These are phyloP conservation scores for Matsumyia berberina DNA, from an alignment of 2,888 invertebrate genomes.

Conservation along the genomic window DNA sequence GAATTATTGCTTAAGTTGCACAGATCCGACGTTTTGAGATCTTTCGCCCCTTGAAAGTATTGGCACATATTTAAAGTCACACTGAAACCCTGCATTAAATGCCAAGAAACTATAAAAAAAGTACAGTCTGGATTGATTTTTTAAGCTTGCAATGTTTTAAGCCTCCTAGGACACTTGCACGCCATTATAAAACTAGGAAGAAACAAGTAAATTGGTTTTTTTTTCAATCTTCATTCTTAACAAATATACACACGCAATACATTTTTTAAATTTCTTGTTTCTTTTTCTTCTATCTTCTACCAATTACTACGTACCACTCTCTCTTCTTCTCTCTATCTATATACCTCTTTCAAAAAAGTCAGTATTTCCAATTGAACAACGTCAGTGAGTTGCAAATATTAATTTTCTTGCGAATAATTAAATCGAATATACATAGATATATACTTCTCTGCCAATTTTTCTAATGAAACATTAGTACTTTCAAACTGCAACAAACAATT, in stretches of 20 bases:
- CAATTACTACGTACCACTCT: no score
- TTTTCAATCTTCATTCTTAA: no score
- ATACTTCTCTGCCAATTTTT: constrained; percentile 76
- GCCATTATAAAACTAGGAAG: constrained; percentile 27
- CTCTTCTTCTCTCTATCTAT: not conserved
- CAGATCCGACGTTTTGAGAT: no score
- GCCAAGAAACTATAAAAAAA: no score
- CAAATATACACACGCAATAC: no score
- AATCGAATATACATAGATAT: constrained; percentile 76
- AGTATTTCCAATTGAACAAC: constrained; percentile 19
- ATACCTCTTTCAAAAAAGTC: constrained; percentile 6
- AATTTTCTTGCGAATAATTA: constrained; percentile 78
- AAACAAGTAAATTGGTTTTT: constrained; percentile 34
- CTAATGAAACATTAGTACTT: constrained; percentile 64
- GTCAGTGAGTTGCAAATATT: constrained; percentile 48
- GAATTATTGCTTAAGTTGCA: no score
- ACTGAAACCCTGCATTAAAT: no score
- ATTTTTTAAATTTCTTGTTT: not conserved
- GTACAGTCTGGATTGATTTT: no score
- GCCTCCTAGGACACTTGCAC: constrained; percentile 25
- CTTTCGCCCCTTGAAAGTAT: no score
- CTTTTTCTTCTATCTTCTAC: constrained; percentile 3
- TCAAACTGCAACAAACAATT: constrained; percentile 31
- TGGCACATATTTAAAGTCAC: no score
- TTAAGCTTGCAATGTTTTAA: constrained; percentile 14